These are phyloP conservation scores for Chrysomela aeneicollis DNA, from an alignment of 2,888 invertebrate species.

Conservation along the genomic window DNA sequence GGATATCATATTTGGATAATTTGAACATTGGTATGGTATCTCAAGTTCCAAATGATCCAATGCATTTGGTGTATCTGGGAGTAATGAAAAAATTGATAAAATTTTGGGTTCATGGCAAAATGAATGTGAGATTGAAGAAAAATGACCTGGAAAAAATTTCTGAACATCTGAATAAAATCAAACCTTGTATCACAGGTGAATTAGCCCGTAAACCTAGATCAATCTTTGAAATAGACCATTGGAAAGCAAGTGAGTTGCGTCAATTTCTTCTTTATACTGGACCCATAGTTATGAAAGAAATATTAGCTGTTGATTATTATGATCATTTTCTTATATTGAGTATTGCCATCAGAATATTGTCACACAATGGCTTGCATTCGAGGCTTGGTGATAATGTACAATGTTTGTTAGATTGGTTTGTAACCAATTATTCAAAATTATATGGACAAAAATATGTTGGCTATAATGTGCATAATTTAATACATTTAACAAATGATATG, in stretches of 20 bases:
- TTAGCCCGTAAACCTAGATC: conserved; percentile 17
- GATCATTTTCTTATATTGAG: conserved; percentile 17
- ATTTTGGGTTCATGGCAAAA: conserved; percentile 36
- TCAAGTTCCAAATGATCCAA: conserved; percentile 42
- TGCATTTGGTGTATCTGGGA: conserved; percentile 47
- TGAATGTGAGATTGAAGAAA: neutral
- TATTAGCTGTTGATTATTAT: conserved; percentile 9
- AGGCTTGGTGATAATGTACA: neutral
- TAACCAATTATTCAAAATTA: conserved; percentile 7
- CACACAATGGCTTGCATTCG: neutral
- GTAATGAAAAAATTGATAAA: conserved; percentile 39
- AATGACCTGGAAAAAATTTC: conserved; percentile 12
- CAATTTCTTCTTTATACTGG: conserved; percentile 19
- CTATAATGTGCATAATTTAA: conserved; percentile 16
- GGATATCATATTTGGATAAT: conserved; percentile 38
- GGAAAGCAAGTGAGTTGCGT: conserved; percentile 11
- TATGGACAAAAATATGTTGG: conserved; percentile 14
- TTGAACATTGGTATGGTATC: conserved; percentile 41
- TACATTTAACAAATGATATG: conserved; percentile 14
- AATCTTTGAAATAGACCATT: conserved; percentile 14
- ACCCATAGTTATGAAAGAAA: conserved; percentile 13
- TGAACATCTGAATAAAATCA: neutral
- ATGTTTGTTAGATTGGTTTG: conserved; percentile 14
- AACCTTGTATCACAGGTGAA: conserved; percentile 12
- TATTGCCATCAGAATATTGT: conserved; percentile 16